Conservation (phyloP, 2,888 invertebrate genomes). For the Aspidiotus destructor region DNA sequence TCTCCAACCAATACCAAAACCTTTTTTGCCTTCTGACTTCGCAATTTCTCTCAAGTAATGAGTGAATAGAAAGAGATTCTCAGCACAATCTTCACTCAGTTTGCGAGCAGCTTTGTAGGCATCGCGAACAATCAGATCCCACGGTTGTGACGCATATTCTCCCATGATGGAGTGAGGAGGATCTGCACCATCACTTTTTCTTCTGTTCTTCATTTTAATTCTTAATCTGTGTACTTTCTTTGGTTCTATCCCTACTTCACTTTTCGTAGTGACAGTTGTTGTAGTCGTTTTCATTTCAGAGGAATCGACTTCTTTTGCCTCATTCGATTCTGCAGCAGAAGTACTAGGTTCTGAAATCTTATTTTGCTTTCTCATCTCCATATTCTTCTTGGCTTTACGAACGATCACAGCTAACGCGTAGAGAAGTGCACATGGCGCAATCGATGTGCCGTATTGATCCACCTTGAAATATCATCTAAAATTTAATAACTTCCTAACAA, state of each 20-base stretch:
- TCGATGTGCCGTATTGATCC: slow-evolving; percentile 10
- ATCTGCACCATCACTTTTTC: not conserved
- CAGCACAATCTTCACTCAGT: slow-evolving; percentile 21
- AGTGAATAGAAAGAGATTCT: slow-evolving; percentile 17
- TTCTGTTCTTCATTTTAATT: too few relatives aligned
- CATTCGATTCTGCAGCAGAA: not conserved
- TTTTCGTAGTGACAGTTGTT: not conserved
- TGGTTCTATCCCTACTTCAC: not conserved
- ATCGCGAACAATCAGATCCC: slow-evolving; percentile 4
- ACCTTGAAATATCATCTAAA: not conserved
- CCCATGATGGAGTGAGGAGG: not conserved
- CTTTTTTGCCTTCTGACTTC: slow-evolving; percentile 17
- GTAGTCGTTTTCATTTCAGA: not conserved
- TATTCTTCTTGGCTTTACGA: slow-evolving; percentile 11
- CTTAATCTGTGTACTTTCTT: too few relatives aligned
- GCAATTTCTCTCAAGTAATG: slow-evolving; percentile 19
- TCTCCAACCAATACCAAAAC: slow-evolving; percentile 29
- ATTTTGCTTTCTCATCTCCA: slow-evolving; percentile 1
- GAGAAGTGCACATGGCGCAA: slow-evolving; percentile 17
- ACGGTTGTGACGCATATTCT: too few relatives aligned
- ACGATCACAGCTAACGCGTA: slow-evolving; percentile 22
- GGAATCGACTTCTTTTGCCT: not conserved
- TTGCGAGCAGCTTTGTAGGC: slow-evolving; percentile 27
- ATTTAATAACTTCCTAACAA: not conserved
- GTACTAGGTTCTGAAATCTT: not conserved